Conservation (phyloP, 2,797 vertebrate species). For the Protonibea diacanthus region DNA sequence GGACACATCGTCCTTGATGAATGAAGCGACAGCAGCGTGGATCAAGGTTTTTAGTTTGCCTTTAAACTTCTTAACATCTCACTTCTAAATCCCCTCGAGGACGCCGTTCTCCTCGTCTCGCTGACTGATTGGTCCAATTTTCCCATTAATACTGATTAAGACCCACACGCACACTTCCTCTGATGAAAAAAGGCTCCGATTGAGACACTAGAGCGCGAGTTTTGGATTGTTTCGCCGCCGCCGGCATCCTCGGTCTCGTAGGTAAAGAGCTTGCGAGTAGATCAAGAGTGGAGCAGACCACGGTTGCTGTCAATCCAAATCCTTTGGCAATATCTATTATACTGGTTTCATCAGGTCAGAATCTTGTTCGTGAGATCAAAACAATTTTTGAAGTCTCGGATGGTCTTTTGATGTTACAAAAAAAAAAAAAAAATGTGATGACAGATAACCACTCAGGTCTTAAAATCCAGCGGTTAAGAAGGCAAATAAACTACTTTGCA, state of each 20-base stretch:
- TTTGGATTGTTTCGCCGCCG: constrained; percentile 19
- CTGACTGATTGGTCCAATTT: constrained; percentile 44
- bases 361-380: constrained; percentile 62
- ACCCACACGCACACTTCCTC: neutral
- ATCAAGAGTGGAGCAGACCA: constrained; percentile 26
- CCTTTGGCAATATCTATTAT: constrained; percentile 51
- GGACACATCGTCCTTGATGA: too few relatives aligned
- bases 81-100: constrained; percentile 25
- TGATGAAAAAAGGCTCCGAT: constrained; percentile 9
- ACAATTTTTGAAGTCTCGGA: constrained; percentile 63
- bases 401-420: constrained; percentile 56
- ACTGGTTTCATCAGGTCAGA: constrained; percentile 63
- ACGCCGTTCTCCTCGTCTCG: constrained; percentile 23
- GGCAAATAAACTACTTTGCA: neutral
- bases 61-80: constrained; percentile 18
- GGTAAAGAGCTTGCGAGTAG: constrained; percentile 33
- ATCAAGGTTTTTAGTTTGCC: neutral
- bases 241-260: neutral
- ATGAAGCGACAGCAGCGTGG: too few relatives aligned
- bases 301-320: constrained; percentile 14
- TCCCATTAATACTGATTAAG: constrained; percentile 51
- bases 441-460: constrained; percentile 53
- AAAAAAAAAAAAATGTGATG: constrained; percentile 31
- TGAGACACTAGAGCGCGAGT: neutral
- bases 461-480: constrained; percentile 35